Evolutionary conservation across 2,113 vertebrate genomes (phyloP), one percentile per base, ranked within the genome.

Genomic region (Suncus etruscus): DNA sequence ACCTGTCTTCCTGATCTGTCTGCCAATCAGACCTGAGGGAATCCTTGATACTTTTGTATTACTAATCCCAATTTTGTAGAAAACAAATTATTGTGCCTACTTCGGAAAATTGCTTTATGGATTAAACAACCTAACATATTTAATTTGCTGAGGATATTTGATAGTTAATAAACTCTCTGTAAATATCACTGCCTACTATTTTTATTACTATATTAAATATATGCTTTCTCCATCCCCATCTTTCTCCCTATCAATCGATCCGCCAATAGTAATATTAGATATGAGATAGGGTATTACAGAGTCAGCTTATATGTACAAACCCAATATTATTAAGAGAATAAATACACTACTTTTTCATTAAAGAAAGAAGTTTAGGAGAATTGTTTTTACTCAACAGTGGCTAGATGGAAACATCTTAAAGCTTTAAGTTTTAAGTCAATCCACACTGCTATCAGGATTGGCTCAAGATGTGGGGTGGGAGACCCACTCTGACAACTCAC

Each of bases 341-440:
- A 90, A 87, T 63, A 73, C 4, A 80, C 39, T 50, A 32, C 86
- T 77, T 79, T 78, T 89, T 74, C 48, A 91, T 78, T n/a, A 84
- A 83, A 81, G 25, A 84, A 11, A 27, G 6, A 80, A 54, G 54
- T 14, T 12, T 12, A 72, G 74, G 74, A 80, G 45, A 83, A 54
- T 22, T 54, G 8, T 61, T 69, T 45, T 54, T 51, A 89, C 14
- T 77, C 51, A 77, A 86, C 6, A 88, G 24, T n/a, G 11, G 58
- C 65, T 87, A 61, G 83, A 87, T n/a, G 31, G 69, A n/a, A 94
- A 76, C n/a, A 29, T 31, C n/a, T n/a, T 75, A 76, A 68, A 73
- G 47, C 14, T 65, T 86, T 39, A 2, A 75, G 78, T 24, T 94
- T 69, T 86, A 48, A 92, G 29, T 1, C 25, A 58, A 84, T 87